phyloP scores from a whole-genome alignment of 2,797 vertebrate genomes.

The Crenichthys baileyi region DNA sequence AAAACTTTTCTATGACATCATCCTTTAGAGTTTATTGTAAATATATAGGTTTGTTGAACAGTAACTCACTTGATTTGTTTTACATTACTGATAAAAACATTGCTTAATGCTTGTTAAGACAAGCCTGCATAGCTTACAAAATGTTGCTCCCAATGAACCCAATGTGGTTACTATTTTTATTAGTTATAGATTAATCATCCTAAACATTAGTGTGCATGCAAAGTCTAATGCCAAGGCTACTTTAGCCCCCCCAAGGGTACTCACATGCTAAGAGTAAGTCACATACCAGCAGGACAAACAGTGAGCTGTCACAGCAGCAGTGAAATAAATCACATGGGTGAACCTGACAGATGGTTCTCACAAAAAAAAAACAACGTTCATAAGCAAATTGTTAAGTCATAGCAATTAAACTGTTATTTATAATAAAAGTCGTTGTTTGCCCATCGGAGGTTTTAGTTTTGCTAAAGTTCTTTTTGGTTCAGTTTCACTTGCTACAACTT shows the following conservation, averaged over 20 bases:
- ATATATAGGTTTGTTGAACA: not conserved
- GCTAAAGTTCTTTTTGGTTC: not conserved
- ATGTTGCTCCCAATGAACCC: not conserved
- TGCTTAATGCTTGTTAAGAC: not conserved
- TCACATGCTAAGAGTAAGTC: constrained; percentile 44
- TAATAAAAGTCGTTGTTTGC: not conserved
- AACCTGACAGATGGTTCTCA: constrained; percentile 29
- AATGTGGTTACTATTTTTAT: constrained; percentile 20
- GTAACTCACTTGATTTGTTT: not conserved
- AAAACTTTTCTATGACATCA: not conserved
- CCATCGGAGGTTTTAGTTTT: not conserved
- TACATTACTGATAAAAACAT: too few relatives aligned
- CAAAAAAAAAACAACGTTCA: not conserved
- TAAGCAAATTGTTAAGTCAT: not conserved
- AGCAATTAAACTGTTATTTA: constrained; percentile 36
- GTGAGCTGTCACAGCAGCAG: constrained; percentile 35
- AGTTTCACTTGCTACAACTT: not conserved
- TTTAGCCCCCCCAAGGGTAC: constrained; percentile 17
- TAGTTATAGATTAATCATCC: constrained; percentile 54
- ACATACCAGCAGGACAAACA: constrained; percentile 45
- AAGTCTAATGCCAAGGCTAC: constrained; percentile 54
- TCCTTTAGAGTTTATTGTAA: not conserved
- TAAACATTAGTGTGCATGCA: constrained; percentile 53
- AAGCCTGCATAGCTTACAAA: not conserved
- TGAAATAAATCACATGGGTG: constrained; percentile 27